These are phyloP conservation scores for Sebastiscus albofasciatus DNA, from an alignment of 2,797 vertebrate genomes.

Conservation along the genomic window DNA sequence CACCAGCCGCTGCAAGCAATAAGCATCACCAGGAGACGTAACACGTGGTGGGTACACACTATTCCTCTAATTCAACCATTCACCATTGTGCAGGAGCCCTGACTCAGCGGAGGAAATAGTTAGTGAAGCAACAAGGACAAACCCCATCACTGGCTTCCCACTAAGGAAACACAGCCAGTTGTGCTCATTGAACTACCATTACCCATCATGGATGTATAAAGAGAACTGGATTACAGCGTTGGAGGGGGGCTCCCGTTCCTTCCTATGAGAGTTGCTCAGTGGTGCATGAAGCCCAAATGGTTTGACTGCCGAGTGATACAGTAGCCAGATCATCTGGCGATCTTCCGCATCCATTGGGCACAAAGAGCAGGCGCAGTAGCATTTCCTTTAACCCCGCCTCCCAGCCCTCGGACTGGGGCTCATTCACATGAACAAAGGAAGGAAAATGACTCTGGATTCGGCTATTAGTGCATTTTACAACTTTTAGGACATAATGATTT, in stretches of 20 bases:
- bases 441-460: fast-evolving
- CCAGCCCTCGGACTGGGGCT: fast-evolving
- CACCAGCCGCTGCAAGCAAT: constrained; percentile 8
- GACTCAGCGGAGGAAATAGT: constrained; percentile 3
- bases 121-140: constrained; percentile 6
- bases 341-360: too few species aligned
- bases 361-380: too few species aligned
- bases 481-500: too few species aligned
- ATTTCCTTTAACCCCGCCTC: too few species aligned
- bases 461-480: too few species aligned
- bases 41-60: background rate
- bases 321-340: too few species aligned
- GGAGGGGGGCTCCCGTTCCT: too few species aligned
- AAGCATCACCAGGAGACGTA: background rate
- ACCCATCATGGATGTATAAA: background rate
- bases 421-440: too few species aligned
- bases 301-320: too few species aligned
- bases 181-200: background rate
- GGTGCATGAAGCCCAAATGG: too few species aligned
- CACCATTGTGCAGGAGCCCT: constrained; percentile 7
- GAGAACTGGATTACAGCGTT: too few species aligned
- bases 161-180: background rate
- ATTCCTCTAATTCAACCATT: background rate
- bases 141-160: background rate
- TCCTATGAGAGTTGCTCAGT: too few species aligned